Conservation (phyloP, 2,888 invertebrate species). For the Azorinus chamasolen region DNA sequence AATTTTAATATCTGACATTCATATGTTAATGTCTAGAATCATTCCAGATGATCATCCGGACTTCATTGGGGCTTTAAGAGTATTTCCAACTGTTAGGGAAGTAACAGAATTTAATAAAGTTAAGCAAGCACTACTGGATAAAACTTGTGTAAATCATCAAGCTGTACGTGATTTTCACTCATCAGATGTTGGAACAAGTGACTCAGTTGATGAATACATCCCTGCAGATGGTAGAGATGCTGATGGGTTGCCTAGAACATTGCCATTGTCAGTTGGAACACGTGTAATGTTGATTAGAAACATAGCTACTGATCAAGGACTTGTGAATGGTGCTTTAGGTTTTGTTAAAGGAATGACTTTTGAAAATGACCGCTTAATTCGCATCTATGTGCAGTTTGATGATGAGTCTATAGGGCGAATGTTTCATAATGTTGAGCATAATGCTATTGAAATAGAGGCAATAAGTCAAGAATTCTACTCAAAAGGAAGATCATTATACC, state of each 20-base stretch:
- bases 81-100: constrained; percentile 26
- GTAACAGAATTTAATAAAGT: constrained; percentile 17
- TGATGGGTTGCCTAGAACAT: constrained; percentile 33
- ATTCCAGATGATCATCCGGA: constrained; percentile 15
- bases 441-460: constrained; percentile 20
- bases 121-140: neutral
- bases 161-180: constrained; percentile 14
- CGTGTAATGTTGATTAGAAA: constrained; percentile 47
- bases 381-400: constrained; percentile 43
- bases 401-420: constrained; percentile 28
- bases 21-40: constrained; percentile 8
- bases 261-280: constrained; percentile 42
- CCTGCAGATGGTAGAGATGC: constrained; percentile 54
- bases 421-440: constrained; percentile 18
- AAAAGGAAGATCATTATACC: constrained; percentile 17
- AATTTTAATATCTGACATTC: constrained; percentile 2
- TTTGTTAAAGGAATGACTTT: constrained; percentile 10
- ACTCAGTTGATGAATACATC: constrained; percentile 17
- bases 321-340: constrained; percentile 52
- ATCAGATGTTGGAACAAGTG: constrained; percentile 1
- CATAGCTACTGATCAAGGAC: constrained; percentile 29
- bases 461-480: constrained; percentile 33
- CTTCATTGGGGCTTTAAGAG: constrained; percentile 21
- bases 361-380: constrained; percentile 1
- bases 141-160: neutral